Base-by-base conservation (phyloP, 1,140 invertebrate species). In the Drosophila mojavensis region DNA sequence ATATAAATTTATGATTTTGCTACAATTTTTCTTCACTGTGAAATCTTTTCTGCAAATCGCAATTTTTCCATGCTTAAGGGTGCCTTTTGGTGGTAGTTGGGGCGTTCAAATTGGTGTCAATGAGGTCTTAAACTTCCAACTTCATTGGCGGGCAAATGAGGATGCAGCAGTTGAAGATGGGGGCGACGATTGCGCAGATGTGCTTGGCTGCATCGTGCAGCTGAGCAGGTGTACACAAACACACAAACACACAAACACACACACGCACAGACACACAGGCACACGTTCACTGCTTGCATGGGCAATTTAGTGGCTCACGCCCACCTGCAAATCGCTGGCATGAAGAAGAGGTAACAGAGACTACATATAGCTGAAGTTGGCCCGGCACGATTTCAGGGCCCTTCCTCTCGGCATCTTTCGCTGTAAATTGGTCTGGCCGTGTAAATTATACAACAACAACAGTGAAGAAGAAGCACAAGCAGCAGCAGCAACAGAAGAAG, bases 401-500 rank as follows among this genome's bases (percentile, higher is more conserved):
- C 76, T 74, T 68, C 63, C 63, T 58, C 68, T 81, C 15, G 13
- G 67, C 83, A 63, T 68, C 43, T 70, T 85, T 75, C 59, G 68
- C 69, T 78, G 63, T 54, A 78, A 82, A 82, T 82, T 78, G 75
- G 50, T 48, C 56, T 67, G 68, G 53, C 62, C 53, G 67, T 58
- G 69, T 74, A 82, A 86, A 86, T 79, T 86, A 79, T 79, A 69
- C 69, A 79, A 73, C 65, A 79, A 79, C 66, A 76, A 62, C 64
- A 76, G 61, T 55, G 28, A 30, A 30, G 28, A 30, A 56, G 7
- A 45, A 45, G 5, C 17, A 50, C 9, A 24, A 59, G 50, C 30
- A 56, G 56, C 41, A 60, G 50, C 30, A 56, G 50, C 41, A 60
- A 33, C 45, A 59, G 45, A 20, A 45, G 60, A 78, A 72, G 53